These are phyloP conservation scores for Nansenia antarctica DNA, from an alignment of 2,113 vertebrate species.

Conservation along the genomic window DNA sequence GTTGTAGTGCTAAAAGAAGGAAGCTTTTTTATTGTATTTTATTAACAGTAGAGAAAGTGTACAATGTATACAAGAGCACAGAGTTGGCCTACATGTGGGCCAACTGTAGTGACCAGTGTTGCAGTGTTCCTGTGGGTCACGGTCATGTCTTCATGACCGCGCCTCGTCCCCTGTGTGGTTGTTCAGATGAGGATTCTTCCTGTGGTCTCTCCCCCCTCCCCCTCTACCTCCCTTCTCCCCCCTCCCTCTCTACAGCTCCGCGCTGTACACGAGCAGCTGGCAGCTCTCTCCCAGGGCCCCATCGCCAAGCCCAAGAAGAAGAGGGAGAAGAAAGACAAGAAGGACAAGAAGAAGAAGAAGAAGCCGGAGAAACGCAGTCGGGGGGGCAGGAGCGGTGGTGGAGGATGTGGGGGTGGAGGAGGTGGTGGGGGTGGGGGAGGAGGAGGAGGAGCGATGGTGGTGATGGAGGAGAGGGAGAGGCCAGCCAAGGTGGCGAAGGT, in stretches of 20 bases:
- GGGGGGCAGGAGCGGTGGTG: slow-evolving; percentile 35
- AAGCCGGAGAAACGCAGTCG: slow-evolving; percentile 84
- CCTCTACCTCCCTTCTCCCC: not conserved
- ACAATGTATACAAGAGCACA: no score
- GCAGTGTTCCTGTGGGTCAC: no score
- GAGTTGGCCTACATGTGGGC: no score
- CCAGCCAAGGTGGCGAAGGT: slow-evolving; percentile 68
- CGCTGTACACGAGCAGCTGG: slow-evolving; percentile 92
- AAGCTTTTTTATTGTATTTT: no score
- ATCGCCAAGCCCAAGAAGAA: slow-evolving; percentile 91
- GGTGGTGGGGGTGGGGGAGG: not conserved
- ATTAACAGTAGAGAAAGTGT: no score
- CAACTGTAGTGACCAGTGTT: no score
- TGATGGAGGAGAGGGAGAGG: slow-evolving; percentile 74
- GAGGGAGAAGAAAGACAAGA: slow-evolving; percentile 81
- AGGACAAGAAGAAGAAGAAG: slow-evolving; percentile 89
- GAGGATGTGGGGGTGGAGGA: slow-evolving; percentile 54
- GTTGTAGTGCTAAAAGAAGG: no score
- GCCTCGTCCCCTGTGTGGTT: no score
- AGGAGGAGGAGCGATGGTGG: slow-evolving; percentile 41
- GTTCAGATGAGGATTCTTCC: not conserved
- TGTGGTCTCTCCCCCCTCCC: not conserved
- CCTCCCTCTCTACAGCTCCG: slow-evolving; percentile 72
- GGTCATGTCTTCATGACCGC: no score
- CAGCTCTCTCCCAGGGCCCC: slow-evolving; percentile 92